Evolutionary conservation across 2,888 invertebrate genomes (phyloP), one percentile per base, ranked within the genome.

Genomic region (Dasysyrphus tricinctus): DNA sequence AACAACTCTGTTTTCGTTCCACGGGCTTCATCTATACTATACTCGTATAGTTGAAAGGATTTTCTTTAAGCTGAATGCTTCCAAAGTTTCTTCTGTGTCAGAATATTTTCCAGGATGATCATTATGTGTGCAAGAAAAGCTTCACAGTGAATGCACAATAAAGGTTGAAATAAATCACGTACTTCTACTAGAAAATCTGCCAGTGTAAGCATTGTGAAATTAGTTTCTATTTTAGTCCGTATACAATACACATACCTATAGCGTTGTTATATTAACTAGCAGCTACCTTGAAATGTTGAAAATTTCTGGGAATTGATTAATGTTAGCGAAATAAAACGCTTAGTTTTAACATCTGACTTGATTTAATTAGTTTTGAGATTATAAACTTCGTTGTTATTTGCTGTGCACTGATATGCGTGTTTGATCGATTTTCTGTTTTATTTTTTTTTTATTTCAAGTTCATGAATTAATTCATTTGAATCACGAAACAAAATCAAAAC

Each of bases 261-360:
- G 6, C n/a, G n/a, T n/a, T n/a, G n/a, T 11, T 29, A 14, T 3
- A 29, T 8, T 16, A 5, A 5, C n/a, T 11, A 57, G 6, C 16
- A 11, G 11, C 1, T 37, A 37, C 59, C 59, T 39, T 59, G 14
- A 39, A 39, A 37, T 59, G 6, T 42, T 24, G 7, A 24, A 24
- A 42, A 0, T 61, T 59, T 2, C 8, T 24, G 34, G 16, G n/a
- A 49, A 39, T 67, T 85, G 81, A 85, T 85, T 77, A 70, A 80
- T 81, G 42, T 74, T n/a, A 4, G 12, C 3, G 24, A 61, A 24
- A 8, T 24, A 42, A 16, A 61, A 42, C 19, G 67, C 11, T 37
- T 54, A 14, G 14, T 24, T 14, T 24, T 24, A 24, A 19, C 39
- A 54, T 54, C 2, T 37, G 39, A 61, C 24, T 61, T 61, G 39